These are phyloP conservation scores for Zaprionus davidi DNA, from an alignment of 1,140 invertebrate genomes.

Conservation along the genomic window DNA sequence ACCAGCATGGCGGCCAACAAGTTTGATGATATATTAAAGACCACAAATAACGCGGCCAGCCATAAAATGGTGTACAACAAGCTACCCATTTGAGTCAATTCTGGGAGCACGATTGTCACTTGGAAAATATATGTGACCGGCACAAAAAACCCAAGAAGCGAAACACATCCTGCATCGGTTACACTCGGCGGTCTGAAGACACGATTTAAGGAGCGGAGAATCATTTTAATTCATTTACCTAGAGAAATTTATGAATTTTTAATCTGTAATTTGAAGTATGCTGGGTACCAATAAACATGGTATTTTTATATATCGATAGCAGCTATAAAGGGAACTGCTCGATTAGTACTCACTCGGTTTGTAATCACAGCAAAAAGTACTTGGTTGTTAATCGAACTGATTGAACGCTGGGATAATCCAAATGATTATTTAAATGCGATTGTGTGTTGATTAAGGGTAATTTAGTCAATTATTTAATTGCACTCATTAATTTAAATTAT, in stretches of 20 bases:
- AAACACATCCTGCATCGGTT: constrained; percentile 65
- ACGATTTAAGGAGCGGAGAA: constrained; percentile 54
- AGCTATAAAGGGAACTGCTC: not conserved
- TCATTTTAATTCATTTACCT: constrained; percentile 47
- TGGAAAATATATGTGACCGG: constrained; percentile 84
- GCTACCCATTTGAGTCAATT: constrained; percentile 84
- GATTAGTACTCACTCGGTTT: not conserved
- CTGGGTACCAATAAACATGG: constrained; percentile 9
- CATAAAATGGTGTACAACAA: constrained; percentile 87
- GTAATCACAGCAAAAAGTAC: not conserved
- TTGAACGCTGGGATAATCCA: not conserved
- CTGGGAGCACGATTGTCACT: constrained; percentile 88
- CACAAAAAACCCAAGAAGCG: constrained; percentile 57
- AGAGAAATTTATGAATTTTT: constrained; percentile 28
- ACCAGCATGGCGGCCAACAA: constrained; percentile 89
- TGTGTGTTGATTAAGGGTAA: not conserved
- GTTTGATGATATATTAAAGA: constrained; percentile 91
- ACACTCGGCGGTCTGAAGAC: constrained; percentile 39
- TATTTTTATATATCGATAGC: constrained; percentile 19
- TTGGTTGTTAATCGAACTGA: not conserved
- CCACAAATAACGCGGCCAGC: constrained; percentile 88
- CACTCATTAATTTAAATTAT: not conserved
- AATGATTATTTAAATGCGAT: not conserved
- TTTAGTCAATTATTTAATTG: too few species aligned
- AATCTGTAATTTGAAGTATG: constrained; percentile 22